Conservation (phyloP, 2,113 vertebrate genomes). For the Dasypus novemcinctus region DNA sequence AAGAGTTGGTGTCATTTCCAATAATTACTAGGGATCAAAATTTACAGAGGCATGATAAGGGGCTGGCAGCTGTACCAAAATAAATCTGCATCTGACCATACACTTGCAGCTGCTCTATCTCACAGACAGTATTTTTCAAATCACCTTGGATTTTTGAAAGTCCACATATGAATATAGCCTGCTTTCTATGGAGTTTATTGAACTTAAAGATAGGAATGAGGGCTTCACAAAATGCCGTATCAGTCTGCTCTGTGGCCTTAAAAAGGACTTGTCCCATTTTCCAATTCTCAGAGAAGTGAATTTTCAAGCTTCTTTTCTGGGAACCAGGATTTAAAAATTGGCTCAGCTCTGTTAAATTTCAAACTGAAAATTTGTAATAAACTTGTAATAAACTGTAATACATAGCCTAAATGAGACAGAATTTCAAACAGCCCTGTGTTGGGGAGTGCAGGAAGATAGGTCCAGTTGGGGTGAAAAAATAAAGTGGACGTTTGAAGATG, state of each 20-base stretch:
- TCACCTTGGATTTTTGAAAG: constrained; percentile 32
- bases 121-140: neutral
- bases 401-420: neutral
- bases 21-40: constrained; percentile 60
- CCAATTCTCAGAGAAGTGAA: neutral
- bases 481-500: neutral
- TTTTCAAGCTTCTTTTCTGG: neutral
- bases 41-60: neutral
- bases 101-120: neutral
- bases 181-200: neutral
- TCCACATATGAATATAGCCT: fast-evolving
- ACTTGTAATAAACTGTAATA: neutral
- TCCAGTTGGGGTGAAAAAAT: neutral
- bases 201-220: neutral
- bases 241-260: neutral
- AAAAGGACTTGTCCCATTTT: fast-evolving
- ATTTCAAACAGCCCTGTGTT: neutral
- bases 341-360: neutral
- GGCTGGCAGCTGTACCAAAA: neutral
- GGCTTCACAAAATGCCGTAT: fast-evolving
- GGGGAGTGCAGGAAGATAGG: neutral
- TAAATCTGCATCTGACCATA: neutral
- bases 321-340: neutral
- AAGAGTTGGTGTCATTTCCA: constrained; percentile 53
- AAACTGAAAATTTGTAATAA: neutral